Conservation (phyloP, 2,888 invertebrate species). For the Cataglyphis cursor region DNA sequence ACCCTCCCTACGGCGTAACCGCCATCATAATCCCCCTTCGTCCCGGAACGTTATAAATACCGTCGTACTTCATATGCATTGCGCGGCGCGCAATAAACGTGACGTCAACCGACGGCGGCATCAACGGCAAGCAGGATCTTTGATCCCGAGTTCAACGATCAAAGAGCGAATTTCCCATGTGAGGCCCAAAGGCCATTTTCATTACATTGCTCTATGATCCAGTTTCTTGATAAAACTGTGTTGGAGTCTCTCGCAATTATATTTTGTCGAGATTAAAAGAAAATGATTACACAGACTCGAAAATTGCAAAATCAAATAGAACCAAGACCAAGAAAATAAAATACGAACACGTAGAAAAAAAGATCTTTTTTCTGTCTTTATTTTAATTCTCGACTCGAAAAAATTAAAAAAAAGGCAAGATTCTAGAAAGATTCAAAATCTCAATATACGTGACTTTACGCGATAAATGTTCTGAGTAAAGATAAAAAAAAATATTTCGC, state of each 20-base stretch:
- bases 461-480: background rate
- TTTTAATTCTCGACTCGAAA: background rate
- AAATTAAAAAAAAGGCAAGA: background rate
- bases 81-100: slow-evolving; percentile 41
- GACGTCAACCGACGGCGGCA: slow-evolving; percentile 50
- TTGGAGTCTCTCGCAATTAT: background rate
- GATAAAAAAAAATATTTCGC: background rate
- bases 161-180: slow-evolving; percentile 14
- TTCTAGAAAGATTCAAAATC: background rate
- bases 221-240: background rate
- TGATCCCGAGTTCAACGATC: slow-evolving; percentile 33
- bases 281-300: background rate
- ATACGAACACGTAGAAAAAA: background rate
- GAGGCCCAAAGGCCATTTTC: background rate
- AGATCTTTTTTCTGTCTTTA: background rate
- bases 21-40: slow-evolving; percentile 60
- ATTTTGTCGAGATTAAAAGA: background rate
- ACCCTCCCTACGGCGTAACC: slow-evolving; percentile 68
- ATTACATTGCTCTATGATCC: background rate
- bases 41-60: slow-evolving; percentile 50
- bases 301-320: background rate
- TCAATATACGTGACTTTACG: background rate
- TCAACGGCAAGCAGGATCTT: slow-evolving; percentile 42
- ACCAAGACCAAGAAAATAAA: background rate
- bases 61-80: slow-evolving; percentile 44